phyloP scores from a whole-genome alignment of 1,140 invertebrate genomes.

The Drosophila persimilis region DNA sequence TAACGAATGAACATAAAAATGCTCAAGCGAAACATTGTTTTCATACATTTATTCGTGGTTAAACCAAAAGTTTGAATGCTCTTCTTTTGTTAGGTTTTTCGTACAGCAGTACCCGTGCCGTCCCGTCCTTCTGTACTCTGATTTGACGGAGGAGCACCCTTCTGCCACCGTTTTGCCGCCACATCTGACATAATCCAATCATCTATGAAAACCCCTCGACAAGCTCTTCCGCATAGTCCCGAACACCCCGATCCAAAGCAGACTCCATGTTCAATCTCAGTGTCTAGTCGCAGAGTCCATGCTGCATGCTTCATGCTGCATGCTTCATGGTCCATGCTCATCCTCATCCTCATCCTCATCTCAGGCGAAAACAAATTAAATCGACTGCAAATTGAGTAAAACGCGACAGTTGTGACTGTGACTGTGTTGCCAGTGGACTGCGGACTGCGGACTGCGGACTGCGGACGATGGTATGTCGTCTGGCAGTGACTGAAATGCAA shows the following conservation, averaged over 20 bases:
- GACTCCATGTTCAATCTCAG: slow-evolving; percentile 17
- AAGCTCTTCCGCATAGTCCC: slow-evolving; percentile 14
- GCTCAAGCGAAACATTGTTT: slow-evolving; percentile 11
- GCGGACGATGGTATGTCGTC: neutral
- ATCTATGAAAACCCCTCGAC: neutral
- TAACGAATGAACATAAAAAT: slow-evolving; percentile 55
- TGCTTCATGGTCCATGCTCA: slow-evolving; percentile 2
- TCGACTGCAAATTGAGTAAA: slow-evolving; percentile 79
- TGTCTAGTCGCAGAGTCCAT: slow-evolving; percentile 8
- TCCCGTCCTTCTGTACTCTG: neutral
- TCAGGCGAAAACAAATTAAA: slow-evolving; percentile 74
- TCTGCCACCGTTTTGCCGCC: slow-evolving; percentile 19
- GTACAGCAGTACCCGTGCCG: too few species aligned
- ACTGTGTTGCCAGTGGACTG: slow-evolving; percentile 14
- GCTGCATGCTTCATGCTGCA: too few species aligned
- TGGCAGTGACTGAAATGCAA: neutral
- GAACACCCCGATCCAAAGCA: slow-evolving; percentile 7
- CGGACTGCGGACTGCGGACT: too few species aligned
- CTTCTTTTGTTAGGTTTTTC: neutral
- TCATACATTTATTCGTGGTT: slow-evolving; percentile 1
- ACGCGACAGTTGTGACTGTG: slow-evolving; percentile 72
- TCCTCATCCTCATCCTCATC: slow-evolving; percentile 1
- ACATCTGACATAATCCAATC: slow-evolving; percentile 27
- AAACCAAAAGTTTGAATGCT: slow-evolving; percentile 28
- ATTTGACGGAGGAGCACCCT: slow-evolving; percentile 6